Percentiles rank a stretch among this genome's conserved stretches.
Conservation (phyloP, 1,140 invertebrate species). For the Achroia grisella region DNA sequence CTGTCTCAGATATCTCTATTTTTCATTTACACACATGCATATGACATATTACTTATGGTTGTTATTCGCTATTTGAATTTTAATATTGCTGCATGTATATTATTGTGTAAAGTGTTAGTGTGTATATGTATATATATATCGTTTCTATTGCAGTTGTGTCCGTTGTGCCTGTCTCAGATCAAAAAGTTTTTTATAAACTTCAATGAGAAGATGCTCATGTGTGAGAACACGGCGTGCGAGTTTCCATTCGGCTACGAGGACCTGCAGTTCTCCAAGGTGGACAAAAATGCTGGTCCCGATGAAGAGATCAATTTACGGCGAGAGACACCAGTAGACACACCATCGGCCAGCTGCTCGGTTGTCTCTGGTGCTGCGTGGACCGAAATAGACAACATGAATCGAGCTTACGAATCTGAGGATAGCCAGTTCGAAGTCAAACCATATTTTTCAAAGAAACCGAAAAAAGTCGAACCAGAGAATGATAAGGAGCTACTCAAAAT, state of each 20-base stretch:
- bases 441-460: slow-evolving; percentile 6
- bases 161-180: slow-evolving; percentile 36
- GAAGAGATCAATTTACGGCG: slow-evolving; percentile 13
- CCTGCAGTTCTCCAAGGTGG: slow-evolving; percentile 27
- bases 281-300: slow-evolving; percentile 21
- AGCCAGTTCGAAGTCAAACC: slow-evolving; percentile 11
- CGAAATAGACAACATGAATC: slow-evolving; percentile 37
- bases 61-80: too few species aligned
- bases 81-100: not conserved
- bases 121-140: too few species aligned
- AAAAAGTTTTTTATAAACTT: slow-evolving; percentile 48
- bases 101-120: too few species aligned
- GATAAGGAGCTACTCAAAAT: slow-evolving; percentile 21
- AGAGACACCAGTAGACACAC: not conserved
- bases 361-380: slow-evolving; percentile 29
- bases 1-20: not conserved
- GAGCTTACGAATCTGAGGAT: slow-evolving; percentile 30
- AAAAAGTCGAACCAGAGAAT: not conserved
- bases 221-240: slow-evolving; percentile 48
- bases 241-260: slow-evolving; percentile 58
- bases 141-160: slow-evolving; percentile 42
- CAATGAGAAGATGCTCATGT: slow-evolving; percentile 50
- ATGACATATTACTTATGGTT: too few species aligned
- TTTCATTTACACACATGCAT: too few species aligned
- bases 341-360: slow-evolving; percentile 10